These are phyloP conservation scores for Fragum whitleyi DNA, from an alignment of 2,888 invertebrate species.

Conservation along the genomic window DNA sequence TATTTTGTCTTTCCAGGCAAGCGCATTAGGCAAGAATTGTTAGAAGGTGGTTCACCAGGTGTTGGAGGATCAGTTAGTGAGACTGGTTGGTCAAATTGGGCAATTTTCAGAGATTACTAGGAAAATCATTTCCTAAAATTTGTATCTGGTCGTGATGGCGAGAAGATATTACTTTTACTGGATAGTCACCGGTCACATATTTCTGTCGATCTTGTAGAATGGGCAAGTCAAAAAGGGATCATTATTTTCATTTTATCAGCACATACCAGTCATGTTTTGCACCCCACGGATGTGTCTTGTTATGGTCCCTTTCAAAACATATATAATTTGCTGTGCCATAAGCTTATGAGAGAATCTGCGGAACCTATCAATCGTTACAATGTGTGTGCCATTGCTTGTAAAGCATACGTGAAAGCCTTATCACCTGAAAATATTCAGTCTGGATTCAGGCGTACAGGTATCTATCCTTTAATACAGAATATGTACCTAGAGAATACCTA, in stretches of 20 bases:
- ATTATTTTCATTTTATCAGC: conserved; percentile 40
- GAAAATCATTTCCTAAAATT: too few species aligned
- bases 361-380: conserved; percentile 34
- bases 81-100: too few species aligned
- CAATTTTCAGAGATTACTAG: conserved; percentile 40
- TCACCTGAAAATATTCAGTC: conserved; percentile 34
- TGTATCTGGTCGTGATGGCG: background rate
- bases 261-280: too few species aligned
- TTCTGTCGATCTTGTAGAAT: conserved; percentile 31
- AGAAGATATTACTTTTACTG: conserved; percentile 28
- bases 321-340: too few species aligned
- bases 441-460: too few species aligned
- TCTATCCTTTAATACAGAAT: conserved; percentile 29
- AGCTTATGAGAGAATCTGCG: too few species aligned
- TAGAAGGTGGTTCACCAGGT: background rate
- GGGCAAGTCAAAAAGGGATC: conserved; percentile 34
- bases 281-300: too few species aligned
- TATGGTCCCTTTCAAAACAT: too few species aligned
- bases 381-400: conserved; percentile 38
- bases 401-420: conserved; percentile 23
- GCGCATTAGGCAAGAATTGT: conserved; percentile 22
- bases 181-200: too few species aligned
- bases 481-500: background rate
- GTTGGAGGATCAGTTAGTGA: too few species aligned
- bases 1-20: conserved; percentile 43